A percentile compares a stretch with the other conserved stretches of the same genome.
Conservation (phyloP, 2,113 vertebrate genomes). For the Ceratotherium simum region DNA sequence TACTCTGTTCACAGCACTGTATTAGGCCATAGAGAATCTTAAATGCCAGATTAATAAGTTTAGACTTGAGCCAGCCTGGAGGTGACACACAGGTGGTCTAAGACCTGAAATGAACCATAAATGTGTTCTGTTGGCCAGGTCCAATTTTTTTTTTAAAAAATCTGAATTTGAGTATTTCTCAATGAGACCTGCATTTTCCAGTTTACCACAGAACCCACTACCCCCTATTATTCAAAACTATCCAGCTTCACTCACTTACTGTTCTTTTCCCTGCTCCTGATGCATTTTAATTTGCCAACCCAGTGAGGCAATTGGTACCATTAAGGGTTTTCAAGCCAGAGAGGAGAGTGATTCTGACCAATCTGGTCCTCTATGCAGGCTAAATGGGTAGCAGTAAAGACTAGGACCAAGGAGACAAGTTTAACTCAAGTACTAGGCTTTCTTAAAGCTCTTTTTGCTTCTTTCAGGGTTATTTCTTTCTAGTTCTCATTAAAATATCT, state of each 20-base stretch:
- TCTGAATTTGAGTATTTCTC: constrained; percentile 32
- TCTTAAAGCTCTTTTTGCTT: neutral
- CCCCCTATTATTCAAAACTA: neutral
- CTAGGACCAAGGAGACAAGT: neutral
- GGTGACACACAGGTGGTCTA: neutral
- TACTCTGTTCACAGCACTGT: neutral
- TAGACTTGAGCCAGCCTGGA: neutral
- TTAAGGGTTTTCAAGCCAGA: neutral
- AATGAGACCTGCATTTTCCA: neutral
- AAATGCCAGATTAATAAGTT: neutral
- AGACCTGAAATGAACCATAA: neutral
- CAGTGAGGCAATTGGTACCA: neutral
- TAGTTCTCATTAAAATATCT: constrained; percentile 17
- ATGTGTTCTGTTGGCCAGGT: neutral
- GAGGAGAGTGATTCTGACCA: neutral
- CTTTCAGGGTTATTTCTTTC: neutral
- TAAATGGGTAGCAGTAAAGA: neutral
- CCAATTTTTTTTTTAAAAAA: neutral
- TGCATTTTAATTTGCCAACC: neutral
- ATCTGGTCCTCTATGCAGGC: neutral
- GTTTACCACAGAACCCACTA: neutral
- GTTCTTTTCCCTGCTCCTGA: neutral
- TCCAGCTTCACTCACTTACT: neutral
- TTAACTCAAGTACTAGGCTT: neutral
- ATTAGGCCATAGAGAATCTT: neutral